Base-by-base conservation (phyloP, 2,888 invertebrate species). In the Chouioia cunea region DNA sequence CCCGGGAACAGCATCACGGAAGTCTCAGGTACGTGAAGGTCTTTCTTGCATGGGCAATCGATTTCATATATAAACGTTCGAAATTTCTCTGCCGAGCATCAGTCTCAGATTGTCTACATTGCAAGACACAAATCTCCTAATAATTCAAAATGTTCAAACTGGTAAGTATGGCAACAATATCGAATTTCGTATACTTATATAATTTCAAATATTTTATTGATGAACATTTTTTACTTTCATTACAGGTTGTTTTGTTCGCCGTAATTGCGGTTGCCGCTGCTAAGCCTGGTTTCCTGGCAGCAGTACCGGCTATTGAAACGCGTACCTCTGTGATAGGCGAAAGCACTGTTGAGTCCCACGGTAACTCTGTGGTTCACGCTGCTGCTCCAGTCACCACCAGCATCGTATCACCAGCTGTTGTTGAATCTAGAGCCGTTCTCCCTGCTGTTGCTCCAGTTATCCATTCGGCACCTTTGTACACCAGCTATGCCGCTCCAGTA, bases 141-240 rank as follows among this genome's bases (percentile, higher is more conserved):
- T 70, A 71, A 83, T 81, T 81, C 87, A 88, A 87, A 86, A 90
- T 90, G 90, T 89, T 88, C 87, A 90, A 89, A 81, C 87, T 90
- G 88, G 90, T 90, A 86, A 89, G 90, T 80, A 43, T 65, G 16
- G 2, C 18, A 16, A 14, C 43, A 14, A 58, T 12, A 27, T 52
- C 12, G 6, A 10, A 47, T 36, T 14, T 57, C 36, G n/a, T 6
- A 2, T 14, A 57, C 1, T 8, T 53, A 36, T 27, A 2, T 18
- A 6, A 44, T 20, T 14, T 22, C 20, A 0, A 52, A 4, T 52
- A 50, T 44, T 27, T 52, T 18, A 14, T 47, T 6, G 10, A 43
- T 15, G 8, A n/a, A 62, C 52, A 44, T 65, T 27, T 23, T 65
- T 56, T 15, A 18, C 43, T 64, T 22, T 62, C 72, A 36, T 36